Evolutionary conservation across 1,140 invertebrate species (phyloP), one percentile per base, ranked within the genome.

Genomic region (Galleria mellonella): DNA sequence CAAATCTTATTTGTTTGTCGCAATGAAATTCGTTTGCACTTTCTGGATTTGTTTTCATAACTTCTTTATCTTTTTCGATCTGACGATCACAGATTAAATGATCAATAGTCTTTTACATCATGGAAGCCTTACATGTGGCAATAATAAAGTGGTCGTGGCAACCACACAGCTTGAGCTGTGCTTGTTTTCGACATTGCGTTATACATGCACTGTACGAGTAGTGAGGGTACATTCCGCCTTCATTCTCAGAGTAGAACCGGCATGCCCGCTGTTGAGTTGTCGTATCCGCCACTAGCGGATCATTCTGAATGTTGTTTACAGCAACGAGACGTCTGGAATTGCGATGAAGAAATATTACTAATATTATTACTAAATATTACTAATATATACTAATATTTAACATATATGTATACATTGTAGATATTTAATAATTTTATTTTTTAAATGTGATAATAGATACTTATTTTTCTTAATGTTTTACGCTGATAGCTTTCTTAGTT

Each of bases 141-240:
- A 90, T 87, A 60, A 91, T 90, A 32, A 92, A 83, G 59, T 92
- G 91, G 41, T 91, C 90, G 23, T 88, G 90, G 66, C 92, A 93
- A 37, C 89, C 87, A 56, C 91, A 93, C 0, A 84, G 44, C 7
- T 84, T 58, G 12, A 89, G 55, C 59, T 92, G 90, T 0, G 88
- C 86, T 43, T 83, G 71, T 58, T 90, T 90, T 11, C 91, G 76
- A 38, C 92, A 92, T 27, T 89, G 86, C 1, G 91, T 89, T 0
- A 88, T 89, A 54, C 92, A 92, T 0, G 91, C 89, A 51, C 90
- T 92, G 58, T 91, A 91, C 29, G 90, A 92, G 55, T 92, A 92
- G 43, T 87, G 86, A 0, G 81, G 83, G 67, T 91, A 91, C 1
- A 91, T 86, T 9, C 89, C 83, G 15, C 88, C 73, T 33, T 87